Conservation (phyloP, 2,797 vertebrate species). For the Amphiprion clarkii region DNA sequence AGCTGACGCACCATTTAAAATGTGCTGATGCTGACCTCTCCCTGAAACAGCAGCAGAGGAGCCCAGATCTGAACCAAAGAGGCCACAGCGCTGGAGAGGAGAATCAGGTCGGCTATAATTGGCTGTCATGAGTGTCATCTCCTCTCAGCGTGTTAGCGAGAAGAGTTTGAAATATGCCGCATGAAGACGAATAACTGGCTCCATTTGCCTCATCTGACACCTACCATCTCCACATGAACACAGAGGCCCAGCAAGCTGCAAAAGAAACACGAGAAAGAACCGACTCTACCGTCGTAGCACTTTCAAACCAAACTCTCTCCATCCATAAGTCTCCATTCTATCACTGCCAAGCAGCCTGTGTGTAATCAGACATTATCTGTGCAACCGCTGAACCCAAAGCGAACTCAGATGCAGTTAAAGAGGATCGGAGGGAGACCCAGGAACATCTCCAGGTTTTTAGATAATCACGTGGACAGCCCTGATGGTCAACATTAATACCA, state of each 20-base stretch:
- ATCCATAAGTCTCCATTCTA: constrained; percentile 2
- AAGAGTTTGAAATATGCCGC: constrained; percentile 48
- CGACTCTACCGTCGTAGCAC: constrained; percentile 6
- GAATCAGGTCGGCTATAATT: constrained; percentile 61
- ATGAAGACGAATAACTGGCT: constrained; percentile 52
- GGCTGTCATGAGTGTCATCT: constrained; percentile 69
- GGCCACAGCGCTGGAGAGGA: constrained; percentile 47
- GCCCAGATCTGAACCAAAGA: constrained; percentile 54
- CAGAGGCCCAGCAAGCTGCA: constrained; percentile 16
- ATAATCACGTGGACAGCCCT: constrained; percentile 54
- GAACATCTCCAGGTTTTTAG: constrained; percentile 58
- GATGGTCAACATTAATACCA: constrained; percentile 38
- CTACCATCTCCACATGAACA: constrained; percentile 18
- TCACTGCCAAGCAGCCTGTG: constrained; percentile 6
- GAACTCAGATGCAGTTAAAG: constrained; percentile 49
- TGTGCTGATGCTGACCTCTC: constrained; percentile 52
- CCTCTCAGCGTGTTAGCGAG: constrained; percentile 60
- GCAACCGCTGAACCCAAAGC: constrained; percentile 37
- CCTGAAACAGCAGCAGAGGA: constrained; percentile 39
- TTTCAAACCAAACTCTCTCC: neutral
- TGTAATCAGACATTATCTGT: constrained; percentile 54
- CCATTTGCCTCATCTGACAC: constrained; percentile 47
- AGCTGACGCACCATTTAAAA: constrained; percentile 39
- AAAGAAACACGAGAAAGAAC: neutral
- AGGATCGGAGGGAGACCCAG: constrained; percentile 62